Base-by-base conservation (phyloP, 2,113 vertebrate genomes). In the Piliocolobus tephrosceles region DNA sequence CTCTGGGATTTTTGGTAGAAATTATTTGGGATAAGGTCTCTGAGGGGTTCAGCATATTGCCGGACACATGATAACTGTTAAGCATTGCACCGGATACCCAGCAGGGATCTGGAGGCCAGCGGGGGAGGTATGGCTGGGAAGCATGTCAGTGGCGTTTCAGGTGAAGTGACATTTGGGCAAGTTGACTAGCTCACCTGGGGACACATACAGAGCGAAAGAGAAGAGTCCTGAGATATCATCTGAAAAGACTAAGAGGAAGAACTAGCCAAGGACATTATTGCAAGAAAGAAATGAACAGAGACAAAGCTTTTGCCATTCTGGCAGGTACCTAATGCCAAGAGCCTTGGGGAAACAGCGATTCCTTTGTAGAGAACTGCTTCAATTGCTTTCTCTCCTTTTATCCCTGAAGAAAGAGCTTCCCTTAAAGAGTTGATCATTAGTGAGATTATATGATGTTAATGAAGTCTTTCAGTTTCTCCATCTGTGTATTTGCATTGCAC, bases 381-480 rank as follows among this genome's bases (percentile, higher is more conserved):
- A 66, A 75, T 35, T 38, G 3, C 25, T 86, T 90, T 43, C 30
- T 83, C 27, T 95, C 27, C 45, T 90, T 78, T 93, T 73, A 52
- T 90, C 35, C 40, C 72, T 97, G 40, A 97, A 87, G 85, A 95
- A 96, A 92, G 17, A 80, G 32, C 16, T 52, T 4, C 30, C 22
- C 45, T 64, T 70, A 47, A 84, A 68, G 50, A 90, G 11, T 73
- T 2, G 2, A 27, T 87, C 96, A 93, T 98, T 95, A 94, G 68
- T 88, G 47, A 96, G 68, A 96, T 79, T 72, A 86, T 61, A 45
- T 75, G 72, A 61, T 22, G 1, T 82, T 96, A 93, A 85, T 96
- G 96, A 96, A 81, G 75, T 68, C 78, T 95, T 90, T 92, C 90
- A 76, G n/a, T 76, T 93, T 89, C 94, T 92, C 90, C 97, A 94